Conservation (phyloP, 2,797 vertebrate species). For the Mus caroli region DNA sequence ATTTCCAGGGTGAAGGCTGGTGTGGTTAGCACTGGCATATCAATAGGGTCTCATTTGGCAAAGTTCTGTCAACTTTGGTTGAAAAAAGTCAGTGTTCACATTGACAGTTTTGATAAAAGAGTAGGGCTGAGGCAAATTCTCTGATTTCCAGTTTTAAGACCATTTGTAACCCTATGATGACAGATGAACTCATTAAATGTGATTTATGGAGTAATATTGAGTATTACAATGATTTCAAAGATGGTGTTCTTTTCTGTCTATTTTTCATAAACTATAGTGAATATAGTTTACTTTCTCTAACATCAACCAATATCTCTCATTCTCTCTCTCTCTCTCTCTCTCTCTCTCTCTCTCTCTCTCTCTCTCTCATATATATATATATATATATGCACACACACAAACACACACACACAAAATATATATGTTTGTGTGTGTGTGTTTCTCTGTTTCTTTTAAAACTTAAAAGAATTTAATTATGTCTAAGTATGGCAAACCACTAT, state of each 20-base stretch:
- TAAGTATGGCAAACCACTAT: neutral
- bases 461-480: neutral
- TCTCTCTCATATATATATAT: too few relatives aligned
- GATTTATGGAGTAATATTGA: neutral
- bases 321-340: neutral
- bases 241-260: neutral
- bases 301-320: neutral
- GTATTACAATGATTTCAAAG: slow-evolving; percentile 9
- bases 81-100: slow-evolving; percentile 16
- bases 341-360: neutral
- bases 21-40: neutral
- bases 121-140: slow-evolving; percentile 25
- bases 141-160: slow-evolving; percentile 62
- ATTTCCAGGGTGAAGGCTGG: neutral
- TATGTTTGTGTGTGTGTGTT: too few relatives aligned
- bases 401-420: too few relatives aligned
- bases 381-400: too few relatives aligned
- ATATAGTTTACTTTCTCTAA: neutral
- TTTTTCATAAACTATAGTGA: neutral
- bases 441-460: neutral
- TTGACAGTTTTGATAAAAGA: slow-evolving; percentile 56
- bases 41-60: neutral
- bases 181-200: neutral
- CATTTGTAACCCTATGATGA: neutral
- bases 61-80: neutral